phyloP scores from a whole-genome alignment of 2,888 invertebrate genomes.

The Drosophila macrospina region DNA sequence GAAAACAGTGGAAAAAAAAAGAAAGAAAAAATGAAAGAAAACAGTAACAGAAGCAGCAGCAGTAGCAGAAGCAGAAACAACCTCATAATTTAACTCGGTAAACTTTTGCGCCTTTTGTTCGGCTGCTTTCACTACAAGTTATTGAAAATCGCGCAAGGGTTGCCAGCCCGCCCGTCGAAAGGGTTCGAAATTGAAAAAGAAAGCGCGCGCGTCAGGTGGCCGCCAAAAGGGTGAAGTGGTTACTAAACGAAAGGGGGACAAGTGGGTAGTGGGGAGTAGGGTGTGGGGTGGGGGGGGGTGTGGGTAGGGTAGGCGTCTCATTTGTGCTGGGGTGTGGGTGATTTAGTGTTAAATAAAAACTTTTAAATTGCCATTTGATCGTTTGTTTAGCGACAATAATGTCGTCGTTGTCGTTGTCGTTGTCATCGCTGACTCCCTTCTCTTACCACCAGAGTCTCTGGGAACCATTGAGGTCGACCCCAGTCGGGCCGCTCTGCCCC shows the following conservation, averaged over 20 bases:
- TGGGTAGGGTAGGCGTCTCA: slow-evolving; percentile 41
- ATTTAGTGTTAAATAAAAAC: slow-evolving; percentile 82
- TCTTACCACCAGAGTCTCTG: slow-evolving; percentile 26
- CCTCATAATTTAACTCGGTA: slow-evolving; percentile 78
- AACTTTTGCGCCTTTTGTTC: slow-evolving; percentile 78
- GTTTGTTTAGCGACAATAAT: slow-evolving; percentile 85
- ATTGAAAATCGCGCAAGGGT: slow-evolving; percentile 78
- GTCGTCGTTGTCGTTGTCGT: slow-evolving; percentile 62
- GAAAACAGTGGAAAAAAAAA: slow-evolving; percentile 8
- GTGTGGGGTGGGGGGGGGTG: neutral
- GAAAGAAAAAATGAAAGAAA: slow-evolving; percentile 15
- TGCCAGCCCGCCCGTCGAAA: slow-evolving; percentile 53
- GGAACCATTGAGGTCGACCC: slow-evolving; percentile 40
- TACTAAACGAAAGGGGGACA: neutral
- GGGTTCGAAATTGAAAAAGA: slow-evolving; percentile 79
- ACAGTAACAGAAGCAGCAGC: slow-evolving; percentile 47
- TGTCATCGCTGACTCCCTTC: slow-evolving; percentile 34
- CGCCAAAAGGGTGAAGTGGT: slow-evolving; percentile 41
- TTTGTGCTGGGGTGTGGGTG: slow-evolving; percentile 72
- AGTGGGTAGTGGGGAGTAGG: too few species aligned
- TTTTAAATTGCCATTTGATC: slow-evolving; percentile 85
- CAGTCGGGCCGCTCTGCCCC: slow-evolving; percentile 40
- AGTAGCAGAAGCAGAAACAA: slow-evolving; percentile 59
- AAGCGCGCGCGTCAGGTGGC: slow-evolving; percentile 71
- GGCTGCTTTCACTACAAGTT: slow-evolving; percentile 71